These are phyloP conservation scores for Panurus biarmicus DNA, from an alignment of 2,113 vertebrate species.

Conservation along the genomic window DNA sequence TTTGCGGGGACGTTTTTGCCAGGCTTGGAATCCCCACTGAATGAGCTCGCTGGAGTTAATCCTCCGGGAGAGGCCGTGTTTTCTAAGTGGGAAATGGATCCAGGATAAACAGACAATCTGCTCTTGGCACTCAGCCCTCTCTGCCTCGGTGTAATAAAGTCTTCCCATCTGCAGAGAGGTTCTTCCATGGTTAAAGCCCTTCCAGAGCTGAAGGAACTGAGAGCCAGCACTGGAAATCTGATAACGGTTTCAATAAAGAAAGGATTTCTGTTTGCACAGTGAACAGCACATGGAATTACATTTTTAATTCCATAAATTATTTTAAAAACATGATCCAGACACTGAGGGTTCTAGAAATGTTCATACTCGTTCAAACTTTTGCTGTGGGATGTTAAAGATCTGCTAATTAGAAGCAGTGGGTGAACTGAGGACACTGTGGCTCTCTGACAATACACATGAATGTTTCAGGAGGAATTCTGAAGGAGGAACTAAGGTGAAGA, in stretches of 20 bases:
- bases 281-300: neutral
- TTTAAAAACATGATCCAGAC: neutral
- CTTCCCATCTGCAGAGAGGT: conserved; percentile 8
- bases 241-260: neutral
- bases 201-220: neutral
- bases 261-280: neutral
- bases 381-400: neutral
- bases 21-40: conserved; percentile 21
- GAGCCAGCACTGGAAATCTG: neutral
- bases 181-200: neutral
- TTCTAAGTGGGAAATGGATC: conserved; percentile 60
- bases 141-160: neutral
- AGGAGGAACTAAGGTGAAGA: neutral
- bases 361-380: neutral
- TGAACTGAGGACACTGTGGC: neutral
- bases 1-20: neutral
- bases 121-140: conserved; percentile 48
- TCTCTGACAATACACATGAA: neutral
- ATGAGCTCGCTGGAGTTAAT: conserved; percentile 49
- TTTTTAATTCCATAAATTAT: neutral
- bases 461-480: neutral
- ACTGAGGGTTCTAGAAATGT: neutral
- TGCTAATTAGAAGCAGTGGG: neutral
- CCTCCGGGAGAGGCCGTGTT: conserved; percentile 51
- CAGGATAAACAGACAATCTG: conserved; percentile 68